A percentile compares a stretch with the other conserved stretches of the same genome.
Conservation (phyloP, 2,888 invertebrate species). For the Lepidocyrtinus sp. region DNA sequence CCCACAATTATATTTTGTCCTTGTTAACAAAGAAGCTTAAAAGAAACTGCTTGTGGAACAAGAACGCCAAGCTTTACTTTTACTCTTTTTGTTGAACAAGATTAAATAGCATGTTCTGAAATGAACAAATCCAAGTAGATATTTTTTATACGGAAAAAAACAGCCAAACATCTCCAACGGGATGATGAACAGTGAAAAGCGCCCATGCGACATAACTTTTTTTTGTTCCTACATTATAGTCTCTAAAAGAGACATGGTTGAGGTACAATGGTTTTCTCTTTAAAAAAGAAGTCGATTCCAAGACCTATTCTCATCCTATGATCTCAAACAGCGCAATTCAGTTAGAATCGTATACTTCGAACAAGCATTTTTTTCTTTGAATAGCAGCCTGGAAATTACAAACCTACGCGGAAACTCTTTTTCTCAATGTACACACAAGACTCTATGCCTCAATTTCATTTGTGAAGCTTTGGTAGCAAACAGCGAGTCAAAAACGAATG, state of each 20-base stretch:
- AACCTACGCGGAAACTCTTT: constrained; percentile 12
- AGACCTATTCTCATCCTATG: neutral
- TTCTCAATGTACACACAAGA: neutral
- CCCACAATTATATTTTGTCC: neutral
- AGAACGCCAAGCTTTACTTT: neutral
- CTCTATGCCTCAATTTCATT: neutral
- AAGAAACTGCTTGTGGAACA: neutral
- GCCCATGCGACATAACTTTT: neutral
- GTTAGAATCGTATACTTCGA: neutral
- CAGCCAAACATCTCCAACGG: neutral
- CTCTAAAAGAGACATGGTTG: neutral
- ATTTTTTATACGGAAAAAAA: neutral
- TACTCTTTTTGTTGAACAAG: no score
- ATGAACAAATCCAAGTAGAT: neutral
- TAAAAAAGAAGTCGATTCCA: neutral
- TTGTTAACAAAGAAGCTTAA: neutral
- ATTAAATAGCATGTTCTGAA: neutral
- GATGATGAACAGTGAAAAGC: neutral
- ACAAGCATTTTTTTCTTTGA: neutral
- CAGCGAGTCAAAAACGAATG: neutral
- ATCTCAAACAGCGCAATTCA: neutral
- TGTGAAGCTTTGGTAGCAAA: neutral
- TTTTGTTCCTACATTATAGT: neutral
- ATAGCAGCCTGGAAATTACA: constrained; percentile 40
- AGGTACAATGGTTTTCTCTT: neutral